phyloP scores from a whole-genome alignment of 2,888 invertebrate species.

The Cephus rjabovi region DNA sequence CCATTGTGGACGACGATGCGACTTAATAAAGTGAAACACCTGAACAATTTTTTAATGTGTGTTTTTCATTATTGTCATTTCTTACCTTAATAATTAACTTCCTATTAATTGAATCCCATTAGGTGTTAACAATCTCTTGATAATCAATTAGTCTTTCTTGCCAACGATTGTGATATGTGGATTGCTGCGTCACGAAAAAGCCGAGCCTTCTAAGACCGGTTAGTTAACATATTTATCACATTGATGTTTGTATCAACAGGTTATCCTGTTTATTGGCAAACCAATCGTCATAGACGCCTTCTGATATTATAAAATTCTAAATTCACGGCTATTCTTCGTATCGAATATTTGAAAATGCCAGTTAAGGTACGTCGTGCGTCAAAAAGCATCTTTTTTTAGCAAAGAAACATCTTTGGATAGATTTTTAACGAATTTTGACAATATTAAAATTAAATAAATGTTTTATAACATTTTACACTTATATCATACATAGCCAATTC shows the following conservation, averaged over 20 bases:
- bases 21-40: neutral
- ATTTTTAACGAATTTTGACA: neutral
- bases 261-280: conserved; percentile 15
- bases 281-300: neutral
- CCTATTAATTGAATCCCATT: neutral
- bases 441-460: neutral
- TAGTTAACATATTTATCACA: conserved; percentile 47
- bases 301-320: neutral
- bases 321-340: neutral
- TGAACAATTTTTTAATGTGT: neutral
- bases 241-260: conserved; percentile 12
- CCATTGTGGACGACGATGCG: neutral
- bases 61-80: neutral
- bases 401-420: neutral
- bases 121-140: neutral
- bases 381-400: neutral
- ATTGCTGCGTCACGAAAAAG: conserved; percentile 17
- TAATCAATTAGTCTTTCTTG: neutral
- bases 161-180: neutral
- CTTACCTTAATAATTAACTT: neutral
- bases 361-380: neutral
- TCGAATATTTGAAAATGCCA: neutral
- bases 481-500: neutral
- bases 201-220: conserved; percentile 50
- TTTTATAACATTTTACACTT: neutral